phyloP scores from a whole-genome alignment of 2,797 vertebrate genomes.

The Setipinna tenuifilis region DNA sequence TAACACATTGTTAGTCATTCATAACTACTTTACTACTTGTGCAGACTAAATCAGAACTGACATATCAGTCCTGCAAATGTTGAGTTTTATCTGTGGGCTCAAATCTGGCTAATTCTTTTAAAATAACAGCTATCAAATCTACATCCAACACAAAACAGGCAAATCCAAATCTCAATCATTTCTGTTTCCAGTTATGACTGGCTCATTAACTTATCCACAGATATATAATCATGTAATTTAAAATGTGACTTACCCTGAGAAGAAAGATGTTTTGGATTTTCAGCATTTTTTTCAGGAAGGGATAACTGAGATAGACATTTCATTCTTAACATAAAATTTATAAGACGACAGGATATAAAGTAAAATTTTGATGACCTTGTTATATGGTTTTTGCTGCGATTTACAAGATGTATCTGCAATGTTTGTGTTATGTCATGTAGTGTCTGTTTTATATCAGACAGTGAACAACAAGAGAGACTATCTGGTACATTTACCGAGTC shows the following conservation, averaged over 20 bases:
- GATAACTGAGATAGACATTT: not conserved
- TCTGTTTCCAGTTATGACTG: not conserved
- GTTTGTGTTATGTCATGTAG: not conserved
- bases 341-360: not conserved
- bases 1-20: not conserved
- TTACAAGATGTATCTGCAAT: not conserved
- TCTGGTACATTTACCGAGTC: constrained; percentile 12
- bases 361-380: not conserved
- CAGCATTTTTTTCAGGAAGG: not conserved
- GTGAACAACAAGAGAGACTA: not conserved
- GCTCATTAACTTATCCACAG: not conserved
- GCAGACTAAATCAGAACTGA: not conserved
- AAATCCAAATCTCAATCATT: too few relatives aligned
- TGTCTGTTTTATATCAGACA: constrained; percentile 7
- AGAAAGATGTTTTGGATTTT: not conserved
- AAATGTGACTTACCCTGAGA: not conserved
- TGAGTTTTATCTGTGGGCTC: too few relatives aligned
- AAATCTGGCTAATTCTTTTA: too few relatives aligned
- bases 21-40: not conserved
- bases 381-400: not conserved
- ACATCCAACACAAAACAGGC: too few relatives aligned
- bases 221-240: not conserved
- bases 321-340: not conserved
- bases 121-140: too few relatives aligned
- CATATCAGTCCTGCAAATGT: too few relatives aligned